phyloP scores from a whole-genome alignment of 2,888 invertebrate species.

The Sinohyriopsis cumingii region DNA sequence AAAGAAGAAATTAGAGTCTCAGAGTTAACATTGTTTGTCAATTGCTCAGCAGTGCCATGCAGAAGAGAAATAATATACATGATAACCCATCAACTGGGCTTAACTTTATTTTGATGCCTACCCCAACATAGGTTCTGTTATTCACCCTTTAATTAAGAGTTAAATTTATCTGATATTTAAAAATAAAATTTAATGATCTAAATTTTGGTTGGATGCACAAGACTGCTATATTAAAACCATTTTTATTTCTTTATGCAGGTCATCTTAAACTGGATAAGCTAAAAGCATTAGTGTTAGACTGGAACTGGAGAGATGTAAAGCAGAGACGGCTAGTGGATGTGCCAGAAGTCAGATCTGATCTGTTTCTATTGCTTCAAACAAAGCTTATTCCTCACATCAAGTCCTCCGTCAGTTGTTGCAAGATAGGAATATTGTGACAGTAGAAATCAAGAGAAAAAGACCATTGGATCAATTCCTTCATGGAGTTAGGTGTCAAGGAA shows the following conservation, averaged over 20 bases:
- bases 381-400: constrained; percentile 50
- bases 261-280: constrained; percentile 53
- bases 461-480: background rate
- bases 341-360: constrained; percentile 54
- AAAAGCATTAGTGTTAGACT: constrained; percentile 59
- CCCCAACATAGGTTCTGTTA: too few relatives aligned
- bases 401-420: constrained; percentile 40
- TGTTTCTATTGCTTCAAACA: constrained; percentile 48
- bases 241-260: constrained; percentile 41
- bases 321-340: constrained; percentile 59
- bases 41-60: too few relatives aligned
- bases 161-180: too few relatives aligned
- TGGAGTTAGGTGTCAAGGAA: too few relatives aligned
- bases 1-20: too few relatives aligned
- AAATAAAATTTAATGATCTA: too few relatives aligned
- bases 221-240: background rate
- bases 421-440: constrained; percentile 57
- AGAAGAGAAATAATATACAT: too few relatives aligned
- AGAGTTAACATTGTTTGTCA: too few relatives aligned
- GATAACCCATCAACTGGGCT: too few relatives aligned
- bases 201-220: background rate
- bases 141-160: too few relatives aligned
- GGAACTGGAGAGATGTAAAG: constrained; percentile 67
- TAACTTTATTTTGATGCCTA: too few relatives aligned
- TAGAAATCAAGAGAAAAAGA: background rate